Evolutionary conservation across 1,140 invertebrate species (phyloP), one percentile per base, ranked within the genome.

Genomic region (Thalassaphorura encarpata): DNA sequence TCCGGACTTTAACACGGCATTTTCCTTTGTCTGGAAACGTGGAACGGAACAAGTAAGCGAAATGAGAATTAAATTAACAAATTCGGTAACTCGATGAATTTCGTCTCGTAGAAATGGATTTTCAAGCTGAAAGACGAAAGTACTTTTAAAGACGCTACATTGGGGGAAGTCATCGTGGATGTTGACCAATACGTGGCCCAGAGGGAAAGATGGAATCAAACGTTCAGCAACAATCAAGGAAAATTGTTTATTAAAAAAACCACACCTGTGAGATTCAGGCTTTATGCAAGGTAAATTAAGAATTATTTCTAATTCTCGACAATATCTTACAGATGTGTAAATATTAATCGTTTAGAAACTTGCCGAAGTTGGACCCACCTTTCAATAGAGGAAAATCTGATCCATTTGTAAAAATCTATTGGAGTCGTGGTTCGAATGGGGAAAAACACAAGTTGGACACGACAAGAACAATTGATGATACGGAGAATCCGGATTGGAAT

Each of bases 401-500:
- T 47, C 45, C 45, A 4, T 47, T 26, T 26, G 45, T 47, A 11
- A 26, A 47, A 18, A 11, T 11, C 24, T 47, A 51, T 29, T 51
- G 28, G 48, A 31, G 18, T 16, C 8, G 8, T 4, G 18, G 23
- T 3, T 31, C 11, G 4, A 21, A 33, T 36, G 48, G 33, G 4
- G 27, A 39, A 18, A 51, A 51, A 23, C 19, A 16, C 28, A 31
- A 51, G 21, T 39, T 51, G 8, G 28, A 26, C 19, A 43, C 42
- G 42, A 8, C 42, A 11, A 51, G 15, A 51, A 15, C 8, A 18
- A 39, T 5, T 16, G 28, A 33, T 19, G 29, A 5, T 33, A 19
- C 28, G 31, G 52, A 39, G 39, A 33, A 59, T 36, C 31, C 52
- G 23, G 57, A 54, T 51, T 59, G 52, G 56, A 18, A 40, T 18